phyloP scores from a whole-genome alignment of 2,797 vertebrate species.

The Enteromius fasciolatus region DNA sequence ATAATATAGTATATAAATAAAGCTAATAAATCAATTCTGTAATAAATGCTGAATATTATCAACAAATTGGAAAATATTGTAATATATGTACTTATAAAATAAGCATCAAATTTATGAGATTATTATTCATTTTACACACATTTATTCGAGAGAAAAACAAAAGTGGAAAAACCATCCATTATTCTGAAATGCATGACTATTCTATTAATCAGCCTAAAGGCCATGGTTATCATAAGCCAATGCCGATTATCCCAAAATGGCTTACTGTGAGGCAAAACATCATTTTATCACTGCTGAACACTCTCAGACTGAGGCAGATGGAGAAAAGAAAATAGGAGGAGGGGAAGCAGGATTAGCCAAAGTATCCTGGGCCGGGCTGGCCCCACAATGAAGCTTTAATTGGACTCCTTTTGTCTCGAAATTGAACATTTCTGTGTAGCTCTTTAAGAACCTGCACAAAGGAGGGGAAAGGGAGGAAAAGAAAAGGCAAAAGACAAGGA shows the following conservation, averaged over 20 bases:
- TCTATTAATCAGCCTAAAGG: conserved; percentile 7
- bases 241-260: not conserved
- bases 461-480: conserved; percentile 49
- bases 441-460: conserved; percentile 57
- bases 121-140: not conserved
- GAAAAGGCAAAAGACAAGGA: conserved; percentile 32
- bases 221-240: conserved; percentile 21
- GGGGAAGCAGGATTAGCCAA: conserved; percentile 46
- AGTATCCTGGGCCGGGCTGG: conserved; percentile 34
- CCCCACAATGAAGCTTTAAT: conserved; percentile 61
- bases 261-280: conserved; percentile 6
- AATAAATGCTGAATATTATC: not conserved
- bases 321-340: conserved; percentile 27
- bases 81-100: not conserved
- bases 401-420: conserved; percentile 64
- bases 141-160: not conserved
- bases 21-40: not conserved
- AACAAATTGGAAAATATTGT: not conserved
- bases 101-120: not conserved
- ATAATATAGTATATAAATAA: not conserved
- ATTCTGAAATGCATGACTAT: not conserved
- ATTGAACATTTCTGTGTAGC: conserved; percentile 57
- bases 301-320: conserved; percentile 31
- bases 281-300: conserved; percentile 20
- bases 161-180: not conserved